A percentile compares a stretch with the other conserved stretches of the same genome.
Conservation (phyloP, 2,797 vertebrate genomes). For the Schizothorax lantsangensis region DNA sequence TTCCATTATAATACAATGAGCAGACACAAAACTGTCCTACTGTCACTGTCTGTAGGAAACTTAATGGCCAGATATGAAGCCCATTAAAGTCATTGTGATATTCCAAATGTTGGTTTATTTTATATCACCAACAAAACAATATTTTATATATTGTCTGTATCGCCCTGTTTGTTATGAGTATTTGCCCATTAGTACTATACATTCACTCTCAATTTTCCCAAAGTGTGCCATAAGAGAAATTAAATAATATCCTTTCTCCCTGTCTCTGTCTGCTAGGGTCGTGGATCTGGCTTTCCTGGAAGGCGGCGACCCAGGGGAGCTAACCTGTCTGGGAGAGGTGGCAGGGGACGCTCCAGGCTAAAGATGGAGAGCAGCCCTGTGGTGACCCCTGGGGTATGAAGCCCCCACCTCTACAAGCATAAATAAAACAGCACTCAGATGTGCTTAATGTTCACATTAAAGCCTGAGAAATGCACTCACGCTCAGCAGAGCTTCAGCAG, state of each 20-base stretch:
- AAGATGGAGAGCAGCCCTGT: conserved; percentile 85
- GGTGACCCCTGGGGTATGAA: conserved; percentile 86
- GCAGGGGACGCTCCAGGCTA: conserved; percentile 88
- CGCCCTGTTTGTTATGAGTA: not conserved
- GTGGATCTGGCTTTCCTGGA: conserved; percentile 93
- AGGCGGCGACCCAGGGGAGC: conserved; percentile 90
- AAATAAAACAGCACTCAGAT: conserved; percentile 59
- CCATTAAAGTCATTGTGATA: not conserved
- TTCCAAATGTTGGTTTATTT: not conserved
- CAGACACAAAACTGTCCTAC: not conserved
- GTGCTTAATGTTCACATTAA: conserved; percentile 57
- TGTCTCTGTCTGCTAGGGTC: conserved; percentile 78
- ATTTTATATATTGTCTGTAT: not conserved
- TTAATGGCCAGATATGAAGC: not conserved
- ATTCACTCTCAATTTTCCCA: not conserved
- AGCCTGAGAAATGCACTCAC: conserved; percentile 48
- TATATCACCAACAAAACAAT: conserved; percentile 6
- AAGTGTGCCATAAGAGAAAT: not conserved
- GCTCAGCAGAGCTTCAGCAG: conserved; percentile 30
- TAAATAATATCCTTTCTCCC: not conserved
- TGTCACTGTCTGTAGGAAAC: not conserved
- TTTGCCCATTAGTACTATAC: not conserved
- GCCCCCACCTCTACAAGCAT: conserved; percentile 39
- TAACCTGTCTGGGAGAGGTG: conserved; percentile 87
- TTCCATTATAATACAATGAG: not conserved